These are phyloP conservation scores for Neosalanx taihuensis DNA, from an alignment of 2,797 vertebrate genomes.

Conservation along the genomic window DNA sequence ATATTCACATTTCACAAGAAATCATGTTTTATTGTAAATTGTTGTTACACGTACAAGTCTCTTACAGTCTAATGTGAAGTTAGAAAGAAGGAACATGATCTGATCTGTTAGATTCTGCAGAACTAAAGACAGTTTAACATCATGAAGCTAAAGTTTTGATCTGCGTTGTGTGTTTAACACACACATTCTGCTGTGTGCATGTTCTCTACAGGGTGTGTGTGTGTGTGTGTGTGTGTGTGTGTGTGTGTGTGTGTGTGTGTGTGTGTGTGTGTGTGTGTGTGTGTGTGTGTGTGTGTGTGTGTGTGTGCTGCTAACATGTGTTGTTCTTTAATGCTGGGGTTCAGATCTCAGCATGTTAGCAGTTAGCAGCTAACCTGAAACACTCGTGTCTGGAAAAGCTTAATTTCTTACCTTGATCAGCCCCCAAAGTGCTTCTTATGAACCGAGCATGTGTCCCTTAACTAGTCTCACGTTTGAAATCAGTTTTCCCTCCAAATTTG, in stretches of 20 bases:
- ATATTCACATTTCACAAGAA: background rate
- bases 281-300: too few relatives aligned
- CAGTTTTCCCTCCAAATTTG: background rate
- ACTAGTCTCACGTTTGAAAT: background rate
- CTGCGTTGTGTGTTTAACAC: too few relatives aligned
- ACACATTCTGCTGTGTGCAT: background rate
- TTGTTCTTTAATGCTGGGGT: background rate
- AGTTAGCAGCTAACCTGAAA: conserved; percentile 39
- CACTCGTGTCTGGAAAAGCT: background rate
- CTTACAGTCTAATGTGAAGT: background rate
- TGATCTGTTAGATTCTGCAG: too few relatives aligned
- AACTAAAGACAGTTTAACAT: too few relatives aligned
- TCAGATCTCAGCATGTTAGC: conserved; percentile 1
- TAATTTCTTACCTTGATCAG: conserved; percentile 29
- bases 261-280: too few relatives aligned
- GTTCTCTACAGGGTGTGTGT: background rate
- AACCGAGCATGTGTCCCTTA: background rate
- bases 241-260: too few relatives aligned
- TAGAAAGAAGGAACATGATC: too few relatives aligned
- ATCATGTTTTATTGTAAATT: background rate
- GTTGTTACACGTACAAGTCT: background rate
- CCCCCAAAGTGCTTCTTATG: background rate
- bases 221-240: too few relatives aligned
- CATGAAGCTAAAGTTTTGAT: too few relatives aligned
- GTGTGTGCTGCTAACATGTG: too few relatives aligned